A percentile compares a stretch with the other conserved stretches of the same genome.
These are phyloP conservation scores for Dichetophora obliterata DNA, from an alignment of 2,888 invertebrate genomes.

Conservation along the genomic window DNA sequence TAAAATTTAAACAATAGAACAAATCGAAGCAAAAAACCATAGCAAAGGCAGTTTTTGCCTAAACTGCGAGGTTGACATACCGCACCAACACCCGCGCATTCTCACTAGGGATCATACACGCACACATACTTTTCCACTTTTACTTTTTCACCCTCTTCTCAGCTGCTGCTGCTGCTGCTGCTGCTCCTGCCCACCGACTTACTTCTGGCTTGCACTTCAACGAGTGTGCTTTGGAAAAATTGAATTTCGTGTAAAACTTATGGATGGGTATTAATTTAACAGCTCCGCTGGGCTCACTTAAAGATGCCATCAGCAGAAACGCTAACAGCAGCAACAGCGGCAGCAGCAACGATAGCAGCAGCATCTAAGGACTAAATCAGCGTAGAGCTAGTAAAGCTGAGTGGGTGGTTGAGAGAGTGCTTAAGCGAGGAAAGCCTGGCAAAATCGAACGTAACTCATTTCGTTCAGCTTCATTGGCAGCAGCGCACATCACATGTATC, in stretches of 20 bases:
- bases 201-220: too few species aligned
- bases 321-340: neutral
- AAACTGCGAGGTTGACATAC: constrained; percentile 7
- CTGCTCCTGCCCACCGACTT: constrained; percentile 42
- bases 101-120: constrained; percentile 8
- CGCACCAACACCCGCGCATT: neutral
- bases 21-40: neutral
- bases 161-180: constrained; percentile 26
- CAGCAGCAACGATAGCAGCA: neutral
- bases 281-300: constrained; percentile 55
- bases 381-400: neutral
- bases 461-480: constrained; percentile 19
- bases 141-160: neutral
- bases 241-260: constrained; percentile 66
- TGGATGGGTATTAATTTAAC: constrained; percentile 65
- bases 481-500: neutral
- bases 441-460: constrained; percentile 13
- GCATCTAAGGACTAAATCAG: neutral
- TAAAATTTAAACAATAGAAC: neutral
- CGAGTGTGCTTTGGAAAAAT: constrained; percentile 54
- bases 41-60: neutral
- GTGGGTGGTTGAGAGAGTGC: neutral
- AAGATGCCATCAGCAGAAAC: constrained; percentile 41
- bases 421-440: neutral
- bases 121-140: neutral